A percentile compares a stretch with the other conserved stretches of the same genome.
Conservation (phyloP, 2,113 vertebrate species). For the Dipodomys merriami region DNA sequence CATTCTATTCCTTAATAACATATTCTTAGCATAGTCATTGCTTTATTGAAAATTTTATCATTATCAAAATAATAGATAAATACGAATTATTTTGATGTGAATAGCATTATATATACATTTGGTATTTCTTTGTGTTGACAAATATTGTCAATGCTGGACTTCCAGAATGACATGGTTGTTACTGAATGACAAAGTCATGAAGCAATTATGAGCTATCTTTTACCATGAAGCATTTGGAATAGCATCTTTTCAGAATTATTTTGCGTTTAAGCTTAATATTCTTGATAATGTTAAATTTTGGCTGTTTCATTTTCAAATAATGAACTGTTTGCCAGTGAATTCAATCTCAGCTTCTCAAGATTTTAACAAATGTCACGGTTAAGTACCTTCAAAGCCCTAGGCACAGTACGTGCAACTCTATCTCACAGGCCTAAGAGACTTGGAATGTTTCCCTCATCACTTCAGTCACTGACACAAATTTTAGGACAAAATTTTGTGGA, state of each 20-base stretch:
- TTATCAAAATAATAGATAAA: neutral
- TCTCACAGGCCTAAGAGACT: neutral
- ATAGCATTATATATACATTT: neutral
- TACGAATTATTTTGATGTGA: neutral
- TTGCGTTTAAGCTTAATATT: neutral
- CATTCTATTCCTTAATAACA: neutral
- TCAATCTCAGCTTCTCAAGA: neutral
- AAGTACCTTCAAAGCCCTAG: neutral
- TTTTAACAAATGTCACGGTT: conserved; percentile 12
- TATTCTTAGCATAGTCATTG: neutral
- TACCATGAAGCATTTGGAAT: neutral
- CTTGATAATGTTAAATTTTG: neutral
- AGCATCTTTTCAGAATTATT: neutral
- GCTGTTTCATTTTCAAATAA: conserved; percentile 25
- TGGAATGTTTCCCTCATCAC: neutral
- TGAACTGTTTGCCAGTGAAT: neutral
- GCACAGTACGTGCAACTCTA: neutral
- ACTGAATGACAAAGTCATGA: conserved; percentile 39
- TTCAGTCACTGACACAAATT: neutral
- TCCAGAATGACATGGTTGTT: neutral
- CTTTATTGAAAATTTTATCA: neutral
- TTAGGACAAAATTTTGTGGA: conserved; percentile 17
- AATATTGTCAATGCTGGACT: neutral
- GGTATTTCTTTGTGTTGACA: neutral
- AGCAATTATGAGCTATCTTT: conserved; percentile 5